Evolutionary conservation across 92 coral and sea anemone genomes (phyloP).

Genomic region (Scolanthus callimorphus): DNA sequence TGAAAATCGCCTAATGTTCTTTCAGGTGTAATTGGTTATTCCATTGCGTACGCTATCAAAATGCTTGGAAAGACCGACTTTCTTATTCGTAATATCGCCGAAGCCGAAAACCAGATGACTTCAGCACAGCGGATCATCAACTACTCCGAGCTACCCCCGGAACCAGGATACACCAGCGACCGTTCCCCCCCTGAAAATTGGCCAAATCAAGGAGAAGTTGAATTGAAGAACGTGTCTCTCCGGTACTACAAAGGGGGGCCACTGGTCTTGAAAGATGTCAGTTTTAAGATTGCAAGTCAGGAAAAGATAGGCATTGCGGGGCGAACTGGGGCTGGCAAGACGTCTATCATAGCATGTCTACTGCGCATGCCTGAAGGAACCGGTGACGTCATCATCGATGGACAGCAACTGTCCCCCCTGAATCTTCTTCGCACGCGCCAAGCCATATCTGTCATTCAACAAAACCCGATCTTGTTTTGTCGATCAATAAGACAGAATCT

Average conservation of each 20-base stretch:
- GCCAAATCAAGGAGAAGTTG: neutral
- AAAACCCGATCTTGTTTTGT: neutral
- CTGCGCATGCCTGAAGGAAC: neutral
- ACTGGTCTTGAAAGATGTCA: neutral
- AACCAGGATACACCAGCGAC: neutral
- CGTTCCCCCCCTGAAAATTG: neutral
- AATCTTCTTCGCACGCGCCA: neutral
- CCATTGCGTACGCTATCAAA: neutral
- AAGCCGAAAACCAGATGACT: constrained; percentile 7
- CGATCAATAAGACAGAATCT: neutral
- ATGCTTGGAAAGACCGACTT: neutral
- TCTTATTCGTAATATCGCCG: neutral
- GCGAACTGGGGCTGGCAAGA: neutral
- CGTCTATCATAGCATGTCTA: neutral
- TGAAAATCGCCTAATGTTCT: too few species aligned
- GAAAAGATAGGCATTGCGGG: neutral
- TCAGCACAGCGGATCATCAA: constrained; percentile 4
- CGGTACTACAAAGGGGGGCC: neutral
- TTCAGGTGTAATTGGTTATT: neutral
- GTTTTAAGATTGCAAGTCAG: neutral
- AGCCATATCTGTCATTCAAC: neutral
- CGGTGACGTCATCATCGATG: neutral
- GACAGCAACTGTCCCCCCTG: neutral
- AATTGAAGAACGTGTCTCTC: neutral
- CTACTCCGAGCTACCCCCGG: neutral